A percentile compares a stretch with the other conserved stretches of the same genome.
Evolutionary conservation across 2,797 vertebrate genomes (phyloP).

Genomic region (Hipposideros larvatus): DNA sequence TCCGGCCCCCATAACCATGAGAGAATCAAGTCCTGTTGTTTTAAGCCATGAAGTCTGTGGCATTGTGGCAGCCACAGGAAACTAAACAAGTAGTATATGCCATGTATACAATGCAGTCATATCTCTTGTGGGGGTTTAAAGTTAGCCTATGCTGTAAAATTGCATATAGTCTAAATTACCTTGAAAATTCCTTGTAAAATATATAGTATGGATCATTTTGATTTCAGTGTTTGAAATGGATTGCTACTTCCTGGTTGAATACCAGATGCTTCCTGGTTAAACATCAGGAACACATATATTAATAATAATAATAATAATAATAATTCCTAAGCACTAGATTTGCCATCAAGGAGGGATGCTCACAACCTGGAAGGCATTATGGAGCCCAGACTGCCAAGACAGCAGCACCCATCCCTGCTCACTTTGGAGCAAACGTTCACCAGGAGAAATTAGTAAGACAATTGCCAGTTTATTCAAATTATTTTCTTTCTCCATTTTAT

Average conservation of each 20-base stretch:
- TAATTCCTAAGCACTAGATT: background rate
- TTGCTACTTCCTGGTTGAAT: conserved; percentile 5
- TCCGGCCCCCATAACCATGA: background rate
- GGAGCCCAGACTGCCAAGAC: background rate
- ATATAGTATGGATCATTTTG: background rate
- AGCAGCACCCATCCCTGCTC: background rate
- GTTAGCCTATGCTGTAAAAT: background rate
- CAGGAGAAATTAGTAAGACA: background rate
- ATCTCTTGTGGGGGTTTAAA: background rate
- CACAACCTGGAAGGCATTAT: background rate
- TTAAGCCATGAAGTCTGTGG: background rate
- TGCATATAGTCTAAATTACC: conserved; percentile 6
- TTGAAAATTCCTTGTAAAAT: conserved; percentile 3
- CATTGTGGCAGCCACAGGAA: background rate
- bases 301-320: background rate
- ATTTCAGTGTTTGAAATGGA: background rate
- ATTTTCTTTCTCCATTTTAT: background rate
- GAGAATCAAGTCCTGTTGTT: background rate
- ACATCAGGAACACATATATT: background rate
- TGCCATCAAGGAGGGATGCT: background rate
- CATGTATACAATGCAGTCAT: background rate
- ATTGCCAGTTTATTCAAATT: background rate
- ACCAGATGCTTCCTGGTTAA: conserved; percentile 22
- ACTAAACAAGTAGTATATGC: background rate
- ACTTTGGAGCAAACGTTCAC: background rate